Evolutionary conservation across 2,797 vertebrate species (phyloP), one percentile per base, ranked within the genome.

Genomic region (Coranthus polyacanthus): DNA sequence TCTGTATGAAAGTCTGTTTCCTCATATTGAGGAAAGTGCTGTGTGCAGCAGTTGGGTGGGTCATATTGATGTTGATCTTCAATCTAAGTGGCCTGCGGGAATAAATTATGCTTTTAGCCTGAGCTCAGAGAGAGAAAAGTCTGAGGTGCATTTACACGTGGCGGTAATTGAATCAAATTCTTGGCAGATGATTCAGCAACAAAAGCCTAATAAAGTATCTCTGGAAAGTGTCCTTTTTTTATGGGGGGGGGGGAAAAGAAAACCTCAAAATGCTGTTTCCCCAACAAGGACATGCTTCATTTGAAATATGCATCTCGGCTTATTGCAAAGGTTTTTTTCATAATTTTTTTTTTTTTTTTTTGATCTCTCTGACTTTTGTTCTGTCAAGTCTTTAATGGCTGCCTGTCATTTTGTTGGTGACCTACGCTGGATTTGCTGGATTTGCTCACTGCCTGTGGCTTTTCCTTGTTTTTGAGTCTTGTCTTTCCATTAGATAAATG

Each of bases 161-260:
- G 59, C 78, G 60, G 71, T 88, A 75, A 82, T 85, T 79, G 37
- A 75, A 88, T 78, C 67, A 47, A 75, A 55, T 22, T 63, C 43
- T 58, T 66, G 51, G 57, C 42, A 49, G 64, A 68, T 58, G 39
- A 66, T 61, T 70, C 77, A 72, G 60, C 61, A 63, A 44, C 22
- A 32, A 76, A 47, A n/a, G 52, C 46, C 34, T 21, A 21, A 11
- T 49, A 2, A n/a, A 46, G 51, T 12, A 17, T 51, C 56, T 26
- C 39, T 50, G 45, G n/a, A 37, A 54, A 36, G 45, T 8, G 2
- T 29, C 39, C 24, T 57, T 57, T 43, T 21, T 32, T 32, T 9
- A 32, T 10, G 29, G 10, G 10, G 29, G 26, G 29, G 26, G 26
- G 26, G 24, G 8, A 26, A 24, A 34, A 8, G 7, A 53, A 18